Base-by-base conservation (phyloP, 2,888 invertebrate genomes). In the Ischnus inquisitorius region DNA sequence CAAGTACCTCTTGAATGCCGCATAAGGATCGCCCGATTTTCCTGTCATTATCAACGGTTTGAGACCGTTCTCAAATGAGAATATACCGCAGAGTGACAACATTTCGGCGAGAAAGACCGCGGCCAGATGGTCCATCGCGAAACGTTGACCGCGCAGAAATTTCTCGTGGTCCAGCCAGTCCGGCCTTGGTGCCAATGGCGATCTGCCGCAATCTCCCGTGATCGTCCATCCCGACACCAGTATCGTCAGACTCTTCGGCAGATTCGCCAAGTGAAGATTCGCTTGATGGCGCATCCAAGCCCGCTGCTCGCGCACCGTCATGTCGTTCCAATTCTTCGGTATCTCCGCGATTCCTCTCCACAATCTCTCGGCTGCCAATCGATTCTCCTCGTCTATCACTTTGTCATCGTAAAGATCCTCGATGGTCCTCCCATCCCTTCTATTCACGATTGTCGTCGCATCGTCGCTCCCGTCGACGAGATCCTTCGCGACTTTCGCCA, bases 1-100 rank as follows among this genome's bases (percentile, higher is more conserved):
- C 10, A 95, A 76, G 86, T 95, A 95, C 16, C 92, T 91, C 87
- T 86, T 89, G 78, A 94, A 94, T 1, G 95, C 92, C n/a, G 93
- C 93, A 67, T 89, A 91, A 1, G 94, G 94, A 1, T 94, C 94
- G 74, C 94, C 92, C 0, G 95, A 95, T 48, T 93, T 93, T 0
- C 91, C 91, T 0, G 95, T 95, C 28, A 93, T 91, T 4, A 95
- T 94, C 8, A 95, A 86, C 0, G 94, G 93, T 12, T 93, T 90
- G 2, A 95, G 85, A 1, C 94, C 92, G 28, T 93, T 91, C 0
- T 90, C 88, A 14, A 94, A 92, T 12, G 93, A 92, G 79, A 95
- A 93, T 1, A 95, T 89, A 43, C 90, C 83, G 5, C 94, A 89
- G 14, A 95, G 89, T 0, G 94, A 93, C 4, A 93, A 78, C 68